phyloP scores from a whole-genome alignment of 2,888 invertebrate genomes.

The Labia minor region DNA sequence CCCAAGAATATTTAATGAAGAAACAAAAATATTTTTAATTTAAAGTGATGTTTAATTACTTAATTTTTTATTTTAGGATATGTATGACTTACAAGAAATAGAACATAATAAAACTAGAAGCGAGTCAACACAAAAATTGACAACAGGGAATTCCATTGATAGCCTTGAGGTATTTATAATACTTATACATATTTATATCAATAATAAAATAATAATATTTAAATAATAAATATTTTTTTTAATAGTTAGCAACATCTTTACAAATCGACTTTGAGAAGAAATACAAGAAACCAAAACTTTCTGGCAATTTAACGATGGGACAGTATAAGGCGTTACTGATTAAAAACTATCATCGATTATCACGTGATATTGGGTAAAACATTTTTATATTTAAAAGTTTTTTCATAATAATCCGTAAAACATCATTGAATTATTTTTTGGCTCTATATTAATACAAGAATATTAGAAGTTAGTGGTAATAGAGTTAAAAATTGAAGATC shows the following conservation, averaged over 20 bases:
- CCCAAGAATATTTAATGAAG: no score
- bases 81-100: not conserved
- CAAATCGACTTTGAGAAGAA: not conserved
- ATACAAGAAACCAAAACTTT: not conserved
- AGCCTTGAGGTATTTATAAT: conserved; percentile 1
- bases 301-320: not conserved
- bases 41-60: no score
- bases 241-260: not conserved
- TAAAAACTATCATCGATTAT: conserved; percentile 58
- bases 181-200: no score
- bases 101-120: not conserved
- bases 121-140: not conserved
- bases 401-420: no score
- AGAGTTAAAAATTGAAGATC: no score
- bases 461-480: no score
- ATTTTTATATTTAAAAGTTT: conserved; percentile 19
- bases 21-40: no score
- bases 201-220: no score
- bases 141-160: not conserved
- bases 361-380: conserved; percentile 58
- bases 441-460: no score
- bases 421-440: no score
- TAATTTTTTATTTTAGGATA: not conserved
- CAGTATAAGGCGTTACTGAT: conserved; percentile 49
- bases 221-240: no score